Base-by-base conservation (phyloP, 2,888 invertebrate genomes). In the Elegia similella region DNA sequence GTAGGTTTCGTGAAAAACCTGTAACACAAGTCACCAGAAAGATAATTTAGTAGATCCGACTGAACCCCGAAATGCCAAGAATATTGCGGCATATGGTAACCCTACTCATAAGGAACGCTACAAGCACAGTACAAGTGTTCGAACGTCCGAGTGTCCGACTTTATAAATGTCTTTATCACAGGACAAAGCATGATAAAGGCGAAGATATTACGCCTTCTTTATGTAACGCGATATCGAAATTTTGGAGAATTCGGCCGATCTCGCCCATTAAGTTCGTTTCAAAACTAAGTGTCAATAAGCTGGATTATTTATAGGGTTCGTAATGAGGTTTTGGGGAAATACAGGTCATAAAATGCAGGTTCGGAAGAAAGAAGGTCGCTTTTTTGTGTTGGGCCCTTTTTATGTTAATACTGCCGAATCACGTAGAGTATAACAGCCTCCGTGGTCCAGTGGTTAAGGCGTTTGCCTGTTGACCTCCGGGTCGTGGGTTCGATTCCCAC, bases 181-280 rank as follows among this genome's bases (percentile, higher is more conserved):
- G 72, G 70, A 76, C 71, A 69, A 61, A 66, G 67, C 70, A 75
- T 72, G 70, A 76, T 70, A 76, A 78, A 68, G 68, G 64, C 65
- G 68, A 70, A 74, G 71, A 65, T 70, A 70, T 73, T 75, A 69
- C 70, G 66, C 73, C 71, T 67, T 61, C 63, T 78, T 84, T 86
- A 83, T 76, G 72, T 79, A 84, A 83, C 71, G 68, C 70, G 72
- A 75, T 78, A 78, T 71, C 72, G 76, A 81, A 80, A 78, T 75
- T 79, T 80, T 78, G 71, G 70, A 66, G 75, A 81, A 79, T 69
- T 76, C 77, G 76, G 78, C 75, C 78, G 78, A 74, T 68, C 68
- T 69, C 59, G 57, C 63, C 70, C 70, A 70, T 76, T 73, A 71
- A 67, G 62, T 66, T 64, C 59, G 65, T 82, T 80, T 82, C 75